Percentiles rank a stretch among this genome's conserved stretches.
phyloP scores from a whole-genome alignment of 2,113 vertebrate genomes.

The Psophia crepitans region DNA sequence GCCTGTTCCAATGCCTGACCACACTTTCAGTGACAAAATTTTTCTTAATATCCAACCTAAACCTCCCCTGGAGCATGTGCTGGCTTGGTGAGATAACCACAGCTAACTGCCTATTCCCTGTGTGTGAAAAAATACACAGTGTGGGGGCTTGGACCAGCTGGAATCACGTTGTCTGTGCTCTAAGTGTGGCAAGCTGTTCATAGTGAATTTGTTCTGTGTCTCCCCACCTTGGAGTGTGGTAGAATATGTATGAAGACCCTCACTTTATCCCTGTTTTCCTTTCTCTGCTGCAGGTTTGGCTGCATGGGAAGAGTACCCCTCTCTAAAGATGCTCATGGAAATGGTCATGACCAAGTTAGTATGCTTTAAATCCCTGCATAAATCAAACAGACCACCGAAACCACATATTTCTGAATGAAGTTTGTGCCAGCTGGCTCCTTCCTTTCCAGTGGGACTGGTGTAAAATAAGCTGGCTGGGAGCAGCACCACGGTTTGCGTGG shows the following conservation, averaged over 20 bases:
- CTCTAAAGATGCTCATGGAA: slow-evolving; percentile 99
- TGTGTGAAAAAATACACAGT: neutral
- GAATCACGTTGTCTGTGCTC: neutral
- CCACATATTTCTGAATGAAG: neutral
- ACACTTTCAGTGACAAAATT: too few species aligned
- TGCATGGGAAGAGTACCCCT: slow-evolving; percentile 97
- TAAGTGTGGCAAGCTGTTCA: neutral
- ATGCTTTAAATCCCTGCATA: neutral
- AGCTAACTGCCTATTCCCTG: neutral
- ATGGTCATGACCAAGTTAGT: slow-evolving; percentile 99
- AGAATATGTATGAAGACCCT: neutral
- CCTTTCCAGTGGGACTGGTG: neutral
- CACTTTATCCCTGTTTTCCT: neutral
- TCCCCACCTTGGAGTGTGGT: neutral
- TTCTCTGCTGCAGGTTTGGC: slow-evolving; percentile 80
- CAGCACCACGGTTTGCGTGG: neutral
- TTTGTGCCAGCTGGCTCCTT: neutral
- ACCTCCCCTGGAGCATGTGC: too few species aligned
- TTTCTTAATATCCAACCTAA: too few species aligned
- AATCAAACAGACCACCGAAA: neutral
- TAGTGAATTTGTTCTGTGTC: neutral
- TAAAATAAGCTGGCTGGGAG: neutral
- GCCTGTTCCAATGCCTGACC: too few species aligned
- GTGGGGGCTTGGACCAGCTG: neutral
- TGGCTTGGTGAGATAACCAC: neutral